Evolutionary conservation across 2,113 vertebrate genomes (phyloP).

Genomic region (Cavia porcellus): DNA sequence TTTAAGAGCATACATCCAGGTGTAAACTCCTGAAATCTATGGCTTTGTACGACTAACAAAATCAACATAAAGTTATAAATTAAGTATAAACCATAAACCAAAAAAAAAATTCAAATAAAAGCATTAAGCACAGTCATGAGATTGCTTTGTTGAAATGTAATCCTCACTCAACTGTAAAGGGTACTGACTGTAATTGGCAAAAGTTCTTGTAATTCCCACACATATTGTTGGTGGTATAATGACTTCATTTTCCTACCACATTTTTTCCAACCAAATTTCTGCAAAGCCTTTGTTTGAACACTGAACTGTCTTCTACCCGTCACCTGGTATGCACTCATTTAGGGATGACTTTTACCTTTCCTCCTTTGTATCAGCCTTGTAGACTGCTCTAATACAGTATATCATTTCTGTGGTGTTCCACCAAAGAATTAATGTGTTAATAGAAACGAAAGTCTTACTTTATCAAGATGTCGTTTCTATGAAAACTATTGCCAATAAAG

Average conservation of each 20-base stretch:
- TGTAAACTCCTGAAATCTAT: background rate
- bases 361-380: background rate
- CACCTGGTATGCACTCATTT: background rate
- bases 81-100: background rate
- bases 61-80: slow-evolving; percentile 59
- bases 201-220: background rate
- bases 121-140: background rate
- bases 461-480: background rate
- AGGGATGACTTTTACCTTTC: background rate
- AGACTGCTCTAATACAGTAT: background rate
- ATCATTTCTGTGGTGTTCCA: background rate
- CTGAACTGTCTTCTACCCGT: background rate
- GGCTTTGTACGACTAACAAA: background rate
- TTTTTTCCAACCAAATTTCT: background rate
- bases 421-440: background rate
- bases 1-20: slow-evolving; percentile 5
- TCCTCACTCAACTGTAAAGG: background rate
- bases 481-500: slow-evolving; percentile 15
- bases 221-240: background rate
- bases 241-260: background rate
- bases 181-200: background rate
- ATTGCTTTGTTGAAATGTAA: background rate
- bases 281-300: background rate
- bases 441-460: background rate
- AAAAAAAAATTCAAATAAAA: slow-evolving; percentile 35